These are phyloP conservation scores for Gallirallus australis DNA, from an alignment of 2,797 vertebrate species.

Conservation along the genomic window DNA sequence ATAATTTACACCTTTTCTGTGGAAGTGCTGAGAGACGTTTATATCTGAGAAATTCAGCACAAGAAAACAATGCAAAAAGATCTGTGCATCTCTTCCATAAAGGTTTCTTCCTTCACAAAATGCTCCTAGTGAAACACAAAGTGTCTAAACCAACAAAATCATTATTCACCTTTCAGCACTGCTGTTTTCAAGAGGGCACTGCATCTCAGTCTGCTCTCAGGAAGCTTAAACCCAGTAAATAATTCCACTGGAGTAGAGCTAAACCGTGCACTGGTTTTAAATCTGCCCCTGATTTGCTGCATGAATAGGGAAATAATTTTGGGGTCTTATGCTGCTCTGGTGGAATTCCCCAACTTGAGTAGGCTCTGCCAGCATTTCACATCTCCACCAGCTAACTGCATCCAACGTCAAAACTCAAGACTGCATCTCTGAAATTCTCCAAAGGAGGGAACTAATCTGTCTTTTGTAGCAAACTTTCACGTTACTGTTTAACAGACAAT, in stretches of 20 bases:
- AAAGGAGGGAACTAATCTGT: neutral
- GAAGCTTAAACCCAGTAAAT: neutral
- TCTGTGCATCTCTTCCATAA: neutral
- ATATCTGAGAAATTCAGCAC: constrained; percentile 10
- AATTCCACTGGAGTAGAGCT: neutral
- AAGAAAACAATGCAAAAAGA: constrained; percentile 14
- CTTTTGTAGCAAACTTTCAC: neutral
- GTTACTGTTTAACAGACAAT: neutral
- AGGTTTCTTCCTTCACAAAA: neutral
- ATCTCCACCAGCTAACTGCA: neutral
- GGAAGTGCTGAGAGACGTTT: neutral
- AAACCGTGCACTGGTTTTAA: neutral
- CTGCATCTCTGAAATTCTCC: neutral
- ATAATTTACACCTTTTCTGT: constrained; percentile 54
- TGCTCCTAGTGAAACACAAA: neutral
- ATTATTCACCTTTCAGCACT: neutral
- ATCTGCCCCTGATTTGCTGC: neutral
- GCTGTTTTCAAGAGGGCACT: neutral
- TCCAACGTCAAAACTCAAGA: neutral
- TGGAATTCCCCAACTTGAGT: neutral
- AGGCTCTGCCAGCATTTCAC: neutral
- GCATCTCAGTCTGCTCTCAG: neutral
- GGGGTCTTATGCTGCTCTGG: neutral
- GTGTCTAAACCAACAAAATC: neutral
- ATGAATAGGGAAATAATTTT: neutral